Evolutionary conservation across 2,797 vertebrate genomes (phyloP).

Genomic region (Ctenochaetus hawaiiensis): DNA sequence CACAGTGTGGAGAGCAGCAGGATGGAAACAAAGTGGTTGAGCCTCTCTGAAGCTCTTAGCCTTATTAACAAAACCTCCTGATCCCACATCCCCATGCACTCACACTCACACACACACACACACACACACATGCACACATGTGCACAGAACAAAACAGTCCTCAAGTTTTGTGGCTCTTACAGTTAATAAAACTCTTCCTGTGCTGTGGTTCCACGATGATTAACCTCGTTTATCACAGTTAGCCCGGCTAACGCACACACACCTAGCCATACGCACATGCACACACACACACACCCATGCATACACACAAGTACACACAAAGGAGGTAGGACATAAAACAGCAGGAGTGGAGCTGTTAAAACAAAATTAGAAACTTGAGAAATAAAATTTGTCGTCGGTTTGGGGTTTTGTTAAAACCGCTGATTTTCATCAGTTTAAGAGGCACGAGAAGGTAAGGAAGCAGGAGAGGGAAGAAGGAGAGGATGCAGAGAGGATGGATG

Average conservation of each 20-base stretch:
- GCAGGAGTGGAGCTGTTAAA: conserved; percentile 1
- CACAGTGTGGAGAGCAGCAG: conserved; percentile 10
- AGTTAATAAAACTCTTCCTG: conserved; percentile 73
- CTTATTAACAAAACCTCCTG: conserved; percentile 60
- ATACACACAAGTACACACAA: neutral
- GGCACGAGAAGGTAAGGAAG: conserved; percentile 1
- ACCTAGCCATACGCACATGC: conserved; percentile 5
- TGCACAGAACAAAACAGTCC: conserved; percentile 38
- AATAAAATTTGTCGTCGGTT: conserved; percentile 1
- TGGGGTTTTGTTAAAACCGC: neutral
- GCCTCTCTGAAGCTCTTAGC: conserved; percentile 45
- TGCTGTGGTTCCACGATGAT: conserved; percentile 60
- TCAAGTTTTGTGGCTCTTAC: conserved; percentile 59
- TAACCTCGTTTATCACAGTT: conserved; percentile 77
- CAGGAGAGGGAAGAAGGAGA: conserved; percentile 5
- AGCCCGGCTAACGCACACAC: conserved; percentile 34
- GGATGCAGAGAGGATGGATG: neutral
- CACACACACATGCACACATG: conserved; percentile 1
- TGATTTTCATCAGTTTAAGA: neutral
- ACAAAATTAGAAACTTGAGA: conserved; percentile 15
- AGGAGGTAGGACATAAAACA: conserved; percentile 12
- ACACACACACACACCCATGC: neutral
- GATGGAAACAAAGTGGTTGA: conserved; percentile 54
- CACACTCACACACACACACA: conserved; percentile 6
- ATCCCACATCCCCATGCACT: conserved; percentile 3